These are phyloP conservation scores for Arbacia lixula DNA, from an alignment of 53 echinoderm and acorn worm species.

Conservation along the genomic window DNA sequence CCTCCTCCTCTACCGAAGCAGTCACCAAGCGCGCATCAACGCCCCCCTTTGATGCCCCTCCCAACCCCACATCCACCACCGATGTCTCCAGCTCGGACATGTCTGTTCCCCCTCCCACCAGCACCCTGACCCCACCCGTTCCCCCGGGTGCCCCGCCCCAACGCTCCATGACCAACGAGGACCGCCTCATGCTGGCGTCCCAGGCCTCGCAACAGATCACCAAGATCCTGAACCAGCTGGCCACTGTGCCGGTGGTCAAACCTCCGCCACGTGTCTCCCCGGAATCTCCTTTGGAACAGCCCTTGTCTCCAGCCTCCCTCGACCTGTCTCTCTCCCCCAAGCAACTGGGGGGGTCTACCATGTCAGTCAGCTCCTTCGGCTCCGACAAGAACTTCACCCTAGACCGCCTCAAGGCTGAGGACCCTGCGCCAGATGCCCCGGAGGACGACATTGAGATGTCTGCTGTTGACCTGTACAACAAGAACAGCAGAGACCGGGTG, in stretches of 20 bases:
- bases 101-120: slow-evolving; percentile 10
- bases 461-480: slow-evolving; percentile 97
- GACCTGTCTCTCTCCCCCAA: slow-evolving; percentile 44
- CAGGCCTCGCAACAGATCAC: slow-evolving; percentile 76
- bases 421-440: slow-evolving; percentile 29
- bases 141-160: background rate
- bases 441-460: slow-evolving; percentile 94
- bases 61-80: slow-evolving; percentile 20
- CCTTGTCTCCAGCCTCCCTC: slow-evolving; percentile 55
- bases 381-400: slow-evolving; percentile 45
- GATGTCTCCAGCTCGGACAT: slow-evolving; percentile 51
- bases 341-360: slow-evolving; percentile 33
- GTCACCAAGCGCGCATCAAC: slow-evolving; percentile 21
- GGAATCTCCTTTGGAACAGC: slow-evolving; percentile 9
- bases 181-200: slow-evolving; percentile 57
- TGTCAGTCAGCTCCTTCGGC: slow-evolving; percentile 66
- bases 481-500: slow-evolving; percentile 94
- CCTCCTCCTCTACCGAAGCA: slow-evolving; percentile 25
- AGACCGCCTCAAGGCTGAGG: slow-evolving; percentile 24
- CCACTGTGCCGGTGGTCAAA: slow-evolving; percentile 35
- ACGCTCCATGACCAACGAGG: slow-evolving; percentile 34
- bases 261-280: slow-evolving; percentile 3
- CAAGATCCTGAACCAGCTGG: slow-evolving; percentile 77
- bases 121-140: too few species aligned
- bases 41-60: slow-evolving; percentile 15